Conservation (phyloP, 2,888 invertebrate species). For the Zhengitettix transpicula region DNA sequence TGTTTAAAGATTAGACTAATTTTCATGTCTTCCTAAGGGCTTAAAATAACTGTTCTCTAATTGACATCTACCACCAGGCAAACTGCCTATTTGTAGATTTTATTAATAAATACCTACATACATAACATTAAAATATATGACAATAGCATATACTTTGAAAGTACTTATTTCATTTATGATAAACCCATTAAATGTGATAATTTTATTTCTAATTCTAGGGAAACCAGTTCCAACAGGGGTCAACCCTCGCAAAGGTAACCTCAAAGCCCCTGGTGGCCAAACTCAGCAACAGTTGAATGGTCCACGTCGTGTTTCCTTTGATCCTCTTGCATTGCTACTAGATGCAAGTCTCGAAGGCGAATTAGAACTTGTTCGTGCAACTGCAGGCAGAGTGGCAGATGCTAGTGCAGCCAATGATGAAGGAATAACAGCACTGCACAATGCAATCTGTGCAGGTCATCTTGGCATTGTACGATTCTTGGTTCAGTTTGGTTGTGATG, state of each 20-base stretch:
- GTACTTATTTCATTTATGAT: too few relatives aligned
- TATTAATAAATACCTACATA: too few relatives aligned
- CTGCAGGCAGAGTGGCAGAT: conserved; percentile 84
- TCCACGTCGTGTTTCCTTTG: conserved; percentile 77
- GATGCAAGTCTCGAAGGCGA: conserved; percentile 98
- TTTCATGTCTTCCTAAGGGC: too few relatives aligned
- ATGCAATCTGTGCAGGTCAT: conserved; percentile 98
- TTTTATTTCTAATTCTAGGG: too few relatives aligned
- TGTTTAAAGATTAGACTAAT: too few relatives aligned
- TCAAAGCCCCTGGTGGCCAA: conserved; percentile 35
- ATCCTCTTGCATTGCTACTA: conserved; percentile 85
- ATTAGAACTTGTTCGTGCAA: conserved; percentile 87
- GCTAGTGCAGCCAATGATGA: conserved; percentile 97
- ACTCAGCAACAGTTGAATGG: conserved; percentile 27
- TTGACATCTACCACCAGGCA: too few relatives aligned
- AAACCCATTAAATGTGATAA: too few relatives aligned
- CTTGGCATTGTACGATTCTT: conserved; percentile 95
- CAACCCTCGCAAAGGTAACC: conserved; percentile 42
- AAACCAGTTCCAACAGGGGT: too few relatives aligned
- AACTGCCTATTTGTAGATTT: too few relatives aligned
- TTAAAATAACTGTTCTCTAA: too few relatives aligned
- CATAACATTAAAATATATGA: too few relatives aligned
- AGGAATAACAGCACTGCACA: conserved; percentile 97
- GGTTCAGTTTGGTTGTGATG: conserved; percentile 95
- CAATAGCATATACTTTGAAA: too few relatives aligned